phyloP scores from a whole-genome alignment of 2,888 invertebrate species.

The Cosmorhoe ocellata region DNA sequence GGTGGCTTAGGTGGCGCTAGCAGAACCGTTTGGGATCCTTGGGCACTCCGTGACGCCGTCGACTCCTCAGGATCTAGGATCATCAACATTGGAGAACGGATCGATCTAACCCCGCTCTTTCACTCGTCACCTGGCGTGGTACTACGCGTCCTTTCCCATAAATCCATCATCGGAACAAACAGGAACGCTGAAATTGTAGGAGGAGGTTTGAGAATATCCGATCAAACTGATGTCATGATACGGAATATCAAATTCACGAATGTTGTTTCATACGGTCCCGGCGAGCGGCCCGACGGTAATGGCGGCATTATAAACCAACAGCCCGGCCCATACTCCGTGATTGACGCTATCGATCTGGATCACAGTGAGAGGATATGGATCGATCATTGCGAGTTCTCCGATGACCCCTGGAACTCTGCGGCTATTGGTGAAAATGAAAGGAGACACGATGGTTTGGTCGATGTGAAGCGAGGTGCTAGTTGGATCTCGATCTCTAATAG shows the following conservation, averaged over 20 bases:
- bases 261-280: constrained; percentile 22
- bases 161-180: constrained; percentile 18
- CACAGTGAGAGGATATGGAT: constrained; percentile 10
- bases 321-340: constrained; percentile 15
- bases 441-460: constrained; percentile 30
- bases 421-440: neutral
- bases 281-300: constrained; percentile 24
- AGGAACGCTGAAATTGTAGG: constrained; percentile 20
- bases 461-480: constrained; percentile 18
- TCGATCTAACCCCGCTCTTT: constrained; percentile 22
- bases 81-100: constrained; percentile 22
- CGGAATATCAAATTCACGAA: constrained; percentile 23
- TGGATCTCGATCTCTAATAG: constrained; percentile 24
- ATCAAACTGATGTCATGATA: constrained; percentile 12
- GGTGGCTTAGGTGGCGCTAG: constrained; percentile 22
- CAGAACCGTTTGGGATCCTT: constrained; percentile 29
- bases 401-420: constrained; percentile 27
- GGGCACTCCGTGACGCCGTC: constrained; percentile 21
- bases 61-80: constrained; percentile 5
- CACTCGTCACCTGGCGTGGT: constrained; percentile 18
- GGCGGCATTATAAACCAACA: constrained; percentile 21
- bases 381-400: constrained; percentile 27
- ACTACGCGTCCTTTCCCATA: constrained; percentile 10
- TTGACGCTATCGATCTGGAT: constrained; percentile 18
- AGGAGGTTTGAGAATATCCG: constrained; percentile 9